Base-by-base conservation (phyloP, 2,888 invertebrate species). In the Leptopilina myrica region DNA sequence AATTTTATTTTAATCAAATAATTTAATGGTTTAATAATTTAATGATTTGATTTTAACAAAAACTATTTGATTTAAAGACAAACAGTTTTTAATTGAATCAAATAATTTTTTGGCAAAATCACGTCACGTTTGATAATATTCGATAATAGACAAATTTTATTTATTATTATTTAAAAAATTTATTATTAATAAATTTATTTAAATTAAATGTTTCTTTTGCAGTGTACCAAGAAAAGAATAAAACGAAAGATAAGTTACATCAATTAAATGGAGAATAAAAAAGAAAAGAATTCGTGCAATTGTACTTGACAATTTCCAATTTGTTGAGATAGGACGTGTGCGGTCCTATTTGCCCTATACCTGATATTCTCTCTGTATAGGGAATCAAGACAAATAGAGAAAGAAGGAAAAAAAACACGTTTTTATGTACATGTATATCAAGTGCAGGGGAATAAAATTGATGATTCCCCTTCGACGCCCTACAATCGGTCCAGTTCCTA, bases 381-480 rank as follows among this genome's bases (percentile, higher is more conserved):
- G 7, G 20, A 49, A 49, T 69, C 69, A 69, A 53, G 67, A 67
- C 46, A 67, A 67, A 67, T 67, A 15, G 46, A 67, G 67, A 49
- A 46, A 67, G 67, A 46, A 5, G 26, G 20, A 69, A 69, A 53
- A 14, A 46, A 14, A 46, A 33, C 69, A 20, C 20, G 12, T 53
- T 8, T 53, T 12, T 69, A 49, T 69, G 33, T 56, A 26, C 8
- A 7, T 49, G 12, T 73, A 49, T 62, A 62, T 62, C 62, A 62
- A 33, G n/a, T 73, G 73, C 53, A 49, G 49, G 46, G 49, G 49
- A 67, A 64, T 20, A 77, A 11, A 76, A 77, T 56, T 62, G 26
- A 46, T 62, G 12, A 78, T 81, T 82, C 84, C 82, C 83, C 85
- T 85, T 76, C 82, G 79, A 80, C 81, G 85, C 81, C 83, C 84